Evolutionary conservation across 2,797 vertebrate genomes (phyloP).

Genomic region (Paratrypauchen microcephalus): DNA sequence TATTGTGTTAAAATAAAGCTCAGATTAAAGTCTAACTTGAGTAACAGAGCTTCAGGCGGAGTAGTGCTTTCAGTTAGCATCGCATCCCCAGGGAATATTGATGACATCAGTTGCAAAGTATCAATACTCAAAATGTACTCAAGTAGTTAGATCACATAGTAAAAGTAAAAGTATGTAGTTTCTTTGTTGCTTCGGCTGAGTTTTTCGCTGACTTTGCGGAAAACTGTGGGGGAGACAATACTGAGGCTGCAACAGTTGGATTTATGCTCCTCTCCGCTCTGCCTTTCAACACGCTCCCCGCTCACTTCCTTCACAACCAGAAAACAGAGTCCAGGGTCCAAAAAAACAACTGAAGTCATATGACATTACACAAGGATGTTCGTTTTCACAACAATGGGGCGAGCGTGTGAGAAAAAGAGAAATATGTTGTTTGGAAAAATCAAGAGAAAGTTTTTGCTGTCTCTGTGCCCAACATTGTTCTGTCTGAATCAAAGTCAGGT

Average conservation of each 20-base stretch:
- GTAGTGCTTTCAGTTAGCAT: too few species aligned
- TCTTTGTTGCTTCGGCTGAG: background rate
- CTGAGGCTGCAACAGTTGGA: conserved; percentile 43
- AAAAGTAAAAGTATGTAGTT: background rate
- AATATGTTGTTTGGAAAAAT: conserved; percentile 48
- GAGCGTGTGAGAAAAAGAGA: conserved; percentile 50
- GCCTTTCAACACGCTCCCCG: conserved; percentile 50
- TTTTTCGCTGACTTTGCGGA: conserved; percentile 42
- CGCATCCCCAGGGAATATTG: too few species aligned
- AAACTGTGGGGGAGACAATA: conserved; percentile 30
- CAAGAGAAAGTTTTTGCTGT: conserved; percentile 68
- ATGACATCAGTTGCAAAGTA: too few species aligned
- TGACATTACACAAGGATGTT: conserved; percentile 50
- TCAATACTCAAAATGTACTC: background rate
- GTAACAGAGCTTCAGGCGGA: too few species aligned
- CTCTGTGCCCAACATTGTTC: conserved; percentile 73
- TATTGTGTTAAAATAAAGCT: too few species aligned
- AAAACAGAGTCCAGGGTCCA: conserved; percentile 45
- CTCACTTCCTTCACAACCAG: conserved; percentile 45
- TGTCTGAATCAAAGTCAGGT: conserved; percentile 62
- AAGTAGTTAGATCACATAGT: background rate
- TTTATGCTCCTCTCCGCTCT: conserved; percentile 53
- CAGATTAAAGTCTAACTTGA: too few species aligned
- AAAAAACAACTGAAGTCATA: conserved; percentile 34
- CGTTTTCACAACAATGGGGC: conserved; percentile 51